Evolutionary conservation across 2,797 vertebrate genomes (phyloP).

Genomic region (Meriones psammophilus): DNA sequence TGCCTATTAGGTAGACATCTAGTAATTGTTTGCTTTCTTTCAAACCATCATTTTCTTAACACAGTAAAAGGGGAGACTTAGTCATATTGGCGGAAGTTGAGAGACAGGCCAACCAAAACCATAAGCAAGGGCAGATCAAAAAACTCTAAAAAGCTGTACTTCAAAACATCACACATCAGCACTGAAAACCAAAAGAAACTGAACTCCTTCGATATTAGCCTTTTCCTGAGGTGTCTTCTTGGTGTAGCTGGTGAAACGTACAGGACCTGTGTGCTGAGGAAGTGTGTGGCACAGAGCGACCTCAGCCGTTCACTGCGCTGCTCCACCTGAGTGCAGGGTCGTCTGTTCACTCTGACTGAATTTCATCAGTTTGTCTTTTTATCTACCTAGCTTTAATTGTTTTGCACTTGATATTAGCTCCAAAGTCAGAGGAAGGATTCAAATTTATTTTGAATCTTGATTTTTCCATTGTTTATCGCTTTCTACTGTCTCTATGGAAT

Average conservation of each 20-base stretch:
- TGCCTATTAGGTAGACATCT: neutral
- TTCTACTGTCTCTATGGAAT: neutral
- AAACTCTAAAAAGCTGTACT: no score
- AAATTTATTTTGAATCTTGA: neutral
- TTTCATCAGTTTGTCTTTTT: neutral
- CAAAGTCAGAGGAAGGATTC: no score
- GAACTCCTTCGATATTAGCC: neutral
- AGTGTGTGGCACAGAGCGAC: neutral
- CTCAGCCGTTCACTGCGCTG: neutral
- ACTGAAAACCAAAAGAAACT: slow-evolving; percentile 41
- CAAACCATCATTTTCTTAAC: no score
- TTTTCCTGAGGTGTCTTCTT: no score
- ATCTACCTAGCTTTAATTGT: slow-evolving; percentile 39
- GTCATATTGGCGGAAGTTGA: no score
- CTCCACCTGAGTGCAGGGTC: neutral
- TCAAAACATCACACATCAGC: neutral
- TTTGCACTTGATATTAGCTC: neutral
- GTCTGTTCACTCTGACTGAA: neutral
- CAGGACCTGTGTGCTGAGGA: no score
- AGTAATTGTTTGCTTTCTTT: no score
- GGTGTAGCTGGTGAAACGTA: no score
- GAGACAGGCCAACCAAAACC: no score
- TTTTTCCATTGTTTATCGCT: neutral
- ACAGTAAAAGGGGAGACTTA: no score
- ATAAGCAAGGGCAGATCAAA: no score